Base-by-base conservation (phyloP, 1,140 invertebrate genomes). In the Dufourea novaeangliae region DNA sequence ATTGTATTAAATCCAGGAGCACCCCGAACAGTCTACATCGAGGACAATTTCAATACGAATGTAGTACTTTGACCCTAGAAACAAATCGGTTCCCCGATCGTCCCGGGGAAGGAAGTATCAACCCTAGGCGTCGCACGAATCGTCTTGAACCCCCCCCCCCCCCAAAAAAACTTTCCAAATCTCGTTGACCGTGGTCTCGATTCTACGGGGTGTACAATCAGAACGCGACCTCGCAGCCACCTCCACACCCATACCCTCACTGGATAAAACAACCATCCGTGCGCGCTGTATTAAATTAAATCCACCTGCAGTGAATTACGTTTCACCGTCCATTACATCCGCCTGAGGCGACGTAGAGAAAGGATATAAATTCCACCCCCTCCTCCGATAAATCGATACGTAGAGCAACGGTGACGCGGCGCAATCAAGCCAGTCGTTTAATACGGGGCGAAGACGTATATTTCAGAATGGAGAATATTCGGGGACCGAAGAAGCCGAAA, bases 321-420 rank as follows among this genome's bases (percentile, higher is more conserved):
- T 69, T 69, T 66, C 64, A 57, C 39, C 73, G 73, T 76, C 73
- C 73, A 76, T 76, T 76, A 76, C 75, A 77, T 77, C 75, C 57
- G 67, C 75, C 67, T 44, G 75, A 70, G 68, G 75, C 67, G 62
- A 63, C 56, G 75, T 4, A 68, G 57, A 70, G 57, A 70, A 70
- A 70, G 75, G 75, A 77, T 77, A 77, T 77, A 77, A 77, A 77
- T 71, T 77, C 75, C 75, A 59, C 57, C 71, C 75, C 68, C 75
- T n/a, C 54, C 73, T 44, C 57, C 75, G 68, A 77, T 77, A 77
- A 77, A 77, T 77, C 75, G 75, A 77, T 77, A 77, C 75, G 75
- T 71, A n/a, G 68, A 77, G 75, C 68, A 77, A 70, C 75, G 75
- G 68, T 70, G 75, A 77, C 67, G 68, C 68, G 68, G 57, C n/a